These are phyloP conservation scores for Equus przewalskii DNA, from an alignment of 2,113 vertebrate species.

Conservation along the genomic window DNA sequence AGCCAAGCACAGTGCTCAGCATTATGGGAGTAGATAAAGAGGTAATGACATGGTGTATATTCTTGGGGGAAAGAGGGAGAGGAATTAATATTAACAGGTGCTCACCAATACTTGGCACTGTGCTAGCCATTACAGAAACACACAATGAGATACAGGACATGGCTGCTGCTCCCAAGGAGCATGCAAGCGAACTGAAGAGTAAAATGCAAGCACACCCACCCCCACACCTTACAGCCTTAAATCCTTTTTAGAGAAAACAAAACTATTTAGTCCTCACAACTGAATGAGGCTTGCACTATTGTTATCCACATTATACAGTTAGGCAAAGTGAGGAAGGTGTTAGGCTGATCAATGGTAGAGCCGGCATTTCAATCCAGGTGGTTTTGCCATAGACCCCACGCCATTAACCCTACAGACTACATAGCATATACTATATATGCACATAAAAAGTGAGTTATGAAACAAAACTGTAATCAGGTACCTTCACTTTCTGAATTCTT, in stretches of 20 bases:
- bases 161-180: neutral
- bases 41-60: neutral
- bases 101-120: neutral
- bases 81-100: neutral
- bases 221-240: neutral
- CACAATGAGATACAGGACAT: neutral
- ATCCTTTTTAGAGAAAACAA: neutral
- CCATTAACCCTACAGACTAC: neutral
- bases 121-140: neutral
- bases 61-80: neutral
- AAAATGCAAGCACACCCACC: neutral
- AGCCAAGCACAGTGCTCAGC: neutral
- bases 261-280: neutral
- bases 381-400: neutral
- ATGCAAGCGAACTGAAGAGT: neutral
- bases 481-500: neutral
- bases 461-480: neutral
- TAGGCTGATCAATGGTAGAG: neutral
- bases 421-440: too few relatives aligned
- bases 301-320: neutral
- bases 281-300: neutral
- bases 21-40: neutral
- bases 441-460: neutral
- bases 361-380: neutral
- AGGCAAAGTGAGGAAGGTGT: neutral